Conservation (phyloP, 2,888 invertebrate genomes). For the Artemia sinica region DNA sequence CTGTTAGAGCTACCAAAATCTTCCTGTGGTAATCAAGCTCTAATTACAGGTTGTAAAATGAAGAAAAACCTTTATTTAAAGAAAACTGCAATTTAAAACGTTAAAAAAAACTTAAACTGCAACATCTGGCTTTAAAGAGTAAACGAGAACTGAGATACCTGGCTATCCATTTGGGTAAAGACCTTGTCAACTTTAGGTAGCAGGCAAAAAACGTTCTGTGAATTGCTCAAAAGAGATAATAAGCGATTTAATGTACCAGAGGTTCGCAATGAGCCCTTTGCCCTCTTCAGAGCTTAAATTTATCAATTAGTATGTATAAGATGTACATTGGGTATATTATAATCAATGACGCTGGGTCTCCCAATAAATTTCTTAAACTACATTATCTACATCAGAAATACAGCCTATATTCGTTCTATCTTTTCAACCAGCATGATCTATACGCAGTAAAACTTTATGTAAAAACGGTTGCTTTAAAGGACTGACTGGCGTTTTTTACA, state of each 20-base stretch:
- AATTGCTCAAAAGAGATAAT: neutral
- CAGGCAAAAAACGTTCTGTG: neutral
- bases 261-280: conserved; percentile 17
- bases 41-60: no score
- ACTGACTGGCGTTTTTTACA: conserved; percentile 38
- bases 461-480: neutral
- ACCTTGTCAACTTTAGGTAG: neutral
- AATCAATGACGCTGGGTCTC: conserved; percentile 1
- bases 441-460: neutral
- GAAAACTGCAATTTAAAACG: no score
- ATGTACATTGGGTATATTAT: neutral
- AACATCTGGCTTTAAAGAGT: no score
- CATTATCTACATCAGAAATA: neutral
- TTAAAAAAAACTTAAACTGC: no score
- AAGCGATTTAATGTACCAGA: neutral
- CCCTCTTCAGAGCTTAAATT: conserved; percentile 15
- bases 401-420: neutral
- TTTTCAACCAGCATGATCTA: neutral
- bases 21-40: no score
- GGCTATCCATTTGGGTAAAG: conserved; percentile 55
- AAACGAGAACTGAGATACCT: no score
- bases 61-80: no score
- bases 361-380: neutral
- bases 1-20: no score
- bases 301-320: conserved; percentile 8